Percentiles rank a stretch among this genome's conserved stretches.
These are phyloP conservation scores for Archivesica marissinica DNA, from an alignment of 1,140 invertebrate genomes.

Conservation along the genomic window DNA sequence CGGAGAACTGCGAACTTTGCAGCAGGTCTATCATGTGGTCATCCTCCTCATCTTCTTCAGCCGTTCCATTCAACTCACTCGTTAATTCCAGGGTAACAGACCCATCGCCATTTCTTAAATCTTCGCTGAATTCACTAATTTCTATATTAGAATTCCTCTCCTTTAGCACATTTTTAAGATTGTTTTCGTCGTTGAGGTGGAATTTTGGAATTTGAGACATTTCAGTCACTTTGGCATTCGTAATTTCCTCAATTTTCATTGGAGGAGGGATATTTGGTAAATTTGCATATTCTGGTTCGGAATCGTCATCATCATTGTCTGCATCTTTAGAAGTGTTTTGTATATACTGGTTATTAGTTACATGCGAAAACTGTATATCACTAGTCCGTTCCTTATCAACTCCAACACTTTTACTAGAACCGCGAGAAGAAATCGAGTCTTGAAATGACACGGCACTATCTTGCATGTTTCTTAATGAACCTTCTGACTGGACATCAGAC, in stretches of 20 bases:
- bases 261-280: constrained; percentile 66
- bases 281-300: constrained; percentile 82
- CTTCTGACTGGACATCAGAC: constrained; percentile 81
- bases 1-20: constrained; percentile 61
- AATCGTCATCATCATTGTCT: constrained; percentile 63
- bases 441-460: constrained; percentile 76
- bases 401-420: constrained; percentile 71
- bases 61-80: constrained; percentile 29
- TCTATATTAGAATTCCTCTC: constrained; percentile 61
- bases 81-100: constrained; percentile 45
- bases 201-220: constrained; percentile 33
- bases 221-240: constrained; percentile 35
- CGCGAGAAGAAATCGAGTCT: constrained; percentile 76
- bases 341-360: constrained; percentile 41
- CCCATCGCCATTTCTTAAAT: constrained; percentile 40
- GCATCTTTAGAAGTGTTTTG: constrained; percentile 27
- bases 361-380: constrained; percentile 40
- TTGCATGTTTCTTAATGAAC: constrained; percentile 80
- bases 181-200: constrained; percentile 57
- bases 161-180: constrained; percentile 59
- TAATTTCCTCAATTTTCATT: constrained; percentile 54
- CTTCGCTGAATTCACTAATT: constrained; percentile 24
- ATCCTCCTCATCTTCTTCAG: constrained; percentile 31
- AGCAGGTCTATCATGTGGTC: constrained; percentile 49
- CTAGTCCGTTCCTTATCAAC: constrained; percentile 67